Base-by-base conservation (phyloP, 2,888 invertebrate genomes). In the Hydrotaea diabolus region DNA sequence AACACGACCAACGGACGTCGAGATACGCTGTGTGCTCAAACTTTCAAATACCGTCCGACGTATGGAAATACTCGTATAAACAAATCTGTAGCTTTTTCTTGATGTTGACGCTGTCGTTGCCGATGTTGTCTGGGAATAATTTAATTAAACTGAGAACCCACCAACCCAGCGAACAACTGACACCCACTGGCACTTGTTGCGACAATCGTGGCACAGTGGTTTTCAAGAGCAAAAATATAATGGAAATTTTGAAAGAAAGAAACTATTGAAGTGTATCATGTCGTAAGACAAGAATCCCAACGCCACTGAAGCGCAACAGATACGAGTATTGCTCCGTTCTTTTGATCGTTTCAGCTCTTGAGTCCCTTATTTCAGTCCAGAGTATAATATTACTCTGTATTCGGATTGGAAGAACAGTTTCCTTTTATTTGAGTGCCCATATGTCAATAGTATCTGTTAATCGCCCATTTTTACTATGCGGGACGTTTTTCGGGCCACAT, bases 161-260 rank as follows among this genome's bases (percentile, higher is more conserved):
- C 59, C 26, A 23, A 26, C 2, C 59, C 21, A 21, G 11, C 26
- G 1, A 23, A 9, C 59, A 23, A 7, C 39, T 7, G 31, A 15
- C 26, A 59, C 23, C 59, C 59, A 59, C 26, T 23, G 26, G 23
- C 59, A 59, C 26, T 59, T 59, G 59, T 59, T 59, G 59, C 59
- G 57, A 57, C 57, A 57, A 19, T 11, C 7, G 57, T 17, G 15
- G 13, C 49, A 49, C 49, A 49, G 49, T 49, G 49, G 49, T 15
- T n/a, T 11, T 43, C 4, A 43, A 43, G 43, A 13, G 15, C 5
- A 43, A 13, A 13, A 43, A n/a, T n/a, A n/a, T n/a, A n/a, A n/a
- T 7, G 15, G 15, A 43, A 43, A 13, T 13, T 11, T 2, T 13
- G 43, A 43, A 43, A 43, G n/a, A n/a, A n/a, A n/a, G n/a, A n/a